Evolutionary conservation across 2,888 invertebrate species (phyloP).

Genomic region (Agrenia bidenticulata): DNA sequence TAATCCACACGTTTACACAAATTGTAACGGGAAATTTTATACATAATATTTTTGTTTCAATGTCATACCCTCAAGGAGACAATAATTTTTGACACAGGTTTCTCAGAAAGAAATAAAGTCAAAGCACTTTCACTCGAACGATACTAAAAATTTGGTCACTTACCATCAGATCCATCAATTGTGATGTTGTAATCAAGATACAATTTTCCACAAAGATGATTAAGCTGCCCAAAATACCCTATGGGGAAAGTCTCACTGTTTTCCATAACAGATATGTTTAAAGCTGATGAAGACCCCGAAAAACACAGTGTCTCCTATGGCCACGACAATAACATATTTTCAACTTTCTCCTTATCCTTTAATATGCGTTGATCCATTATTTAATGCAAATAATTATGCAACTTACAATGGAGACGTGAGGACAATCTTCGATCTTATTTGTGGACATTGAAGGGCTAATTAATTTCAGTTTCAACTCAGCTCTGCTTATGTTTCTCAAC

Average conservation of each 20-base stretch:
- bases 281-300: constrained; percentile 30
- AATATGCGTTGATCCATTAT: neutral
- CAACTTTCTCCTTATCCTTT: neutral
- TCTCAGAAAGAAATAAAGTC: too few species aligned
- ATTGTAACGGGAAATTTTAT: too few species aligned
- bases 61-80: too few species aligned
- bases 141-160: constrained; percentile 11
- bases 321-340: neutral
- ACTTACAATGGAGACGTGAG: constrained; percentile 25
- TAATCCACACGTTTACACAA: too few species aligned
- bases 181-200: constrained; percentile 34
- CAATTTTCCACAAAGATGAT: constrained; percentile 30
- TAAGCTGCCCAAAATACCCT: constrained; percentile 26
- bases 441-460: constrained; percentile 11
- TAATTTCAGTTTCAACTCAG: constrained; percentile 30
- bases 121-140: too few species aligned
- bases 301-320: constrained; percentile 47
- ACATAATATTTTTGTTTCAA: too few species aligned
- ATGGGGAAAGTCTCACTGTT: constrained; percentile 32
- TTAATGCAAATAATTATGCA: constrained; percentile 10
- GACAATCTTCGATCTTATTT: constrained; percentile 15
- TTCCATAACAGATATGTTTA: constrained; percentile 47
- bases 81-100: too few species aligned
- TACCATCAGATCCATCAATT: constrained; percentile 29
- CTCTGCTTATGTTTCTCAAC: constrained; percentile 8